phyloP scores from a whole-genome alignment of 2,113 vertebrate genomes.

The Ovibos moschatus region DNA sequence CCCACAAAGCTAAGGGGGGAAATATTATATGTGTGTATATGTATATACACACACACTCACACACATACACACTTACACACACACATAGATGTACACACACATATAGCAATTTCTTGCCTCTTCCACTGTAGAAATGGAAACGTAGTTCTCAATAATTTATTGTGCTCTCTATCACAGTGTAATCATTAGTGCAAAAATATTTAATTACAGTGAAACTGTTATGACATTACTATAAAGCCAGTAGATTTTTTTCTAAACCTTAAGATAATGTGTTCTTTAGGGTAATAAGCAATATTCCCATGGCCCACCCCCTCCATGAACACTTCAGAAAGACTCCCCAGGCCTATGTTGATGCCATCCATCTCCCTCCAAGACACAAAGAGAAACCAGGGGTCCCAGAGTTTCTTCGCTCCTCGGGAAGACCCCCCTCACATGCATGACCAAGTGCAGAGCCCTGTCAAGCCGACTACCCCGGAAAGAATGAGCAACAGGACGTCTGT shows the following conservation, averaged over 20 bases:
- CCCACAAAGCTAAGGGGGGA: conserved; percentile 73
- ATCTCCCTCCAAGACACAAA: conserved; percentile 15
- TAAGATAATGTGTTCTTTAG: conserved; percentile 72
- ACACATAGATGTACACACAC: conserved; percentile 38
- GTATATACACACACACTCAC: conserved; percentile 10
- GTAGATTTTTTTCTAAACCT: conserved; percentile 72
- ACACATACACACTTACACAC: background rate
- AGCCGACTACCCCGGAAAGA: conserved; percentile 27
- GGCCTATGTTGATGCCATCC: conserved; percentile 21
- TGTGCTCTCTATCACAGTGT: conserved; percentile 78
- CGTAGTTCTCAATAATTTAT: conserved; percentile 80
- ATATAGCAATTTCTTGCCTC: conserved; percentile 71
- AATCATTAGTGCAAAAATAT: conserved; percentile 86
- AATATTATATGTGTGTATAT: conserved; percentile 39
- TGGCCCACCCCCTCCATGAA: conserved; percentile 58
- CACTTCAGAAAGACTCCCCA: conserved; percentile 29
- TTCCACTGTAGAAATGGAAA: conserved; percentile 76
- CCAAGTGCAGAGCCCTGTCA: conserved; percentile 47
- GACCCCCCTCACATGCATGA: conserved; percentile 35
- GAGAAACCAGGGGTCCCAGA: conserved; percentile 32
- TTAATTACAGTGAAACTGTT: conserved; percentile 86
- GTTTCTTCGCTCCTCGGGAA: background rate
- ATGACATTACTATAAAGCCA: conserved; percentile 81
- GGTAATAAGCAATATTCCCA: conserved; percentile 73
- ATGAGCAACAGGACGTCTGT: conserved; percentile 51